Base-by-base conservation (phyloP, 2,888 invertebrate genomes). In the Falcaria lacertinaria region DNA sequence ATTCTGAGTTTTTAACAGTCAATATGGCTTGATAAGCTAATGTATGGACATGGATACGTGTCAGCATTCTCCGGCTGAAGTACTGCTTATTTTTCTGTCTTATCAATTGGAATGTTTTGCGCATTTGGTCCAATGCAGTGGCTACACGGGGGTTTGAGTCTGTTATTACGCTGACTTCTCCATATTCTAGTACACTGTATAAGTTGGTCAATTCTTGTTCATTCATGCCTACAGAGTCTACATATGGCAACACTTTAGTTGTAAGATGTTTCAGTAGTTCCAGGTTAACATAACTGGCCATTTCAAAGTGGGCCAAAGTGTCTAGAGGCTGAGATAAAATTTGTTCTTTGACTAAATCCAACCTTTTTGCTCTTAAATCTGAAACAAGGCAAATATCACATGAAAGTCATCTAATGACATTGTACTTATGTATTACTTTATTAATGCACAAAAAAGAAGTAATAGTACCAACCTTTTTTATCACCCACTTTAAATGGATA, bases 221-320 rank as follows among this genome's bases (percentile, higher is more conserved):
- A 66, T 96, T 96, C 95, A 96, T 96, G 2, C 96, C 96, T 2
- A 96, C 85, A 0, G 96, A 96, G 69, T 96, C 95, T 0, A 94
- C 91, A 64, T 91, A 93, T 0, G 95, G 94, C 48, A 96, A 83
- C 0, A 96, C 90, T 55, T 91, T 89, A 3, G 92, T 89, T 0
- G 92, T 90, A 0, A 96, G 76, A 37, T 94, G 92, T 42, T 90
- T 81, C 7, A 96, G 74, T 7, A 96, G 81, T 35, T 91, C 89
- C 41, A 93, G 86, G 66, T 96, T 96, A 0, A 94, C 93, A 62
- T 94, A 96, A 39, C 96, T 96, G 3, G 96, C 96, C 94, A 96
- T 94, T 77, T 96, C 96, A 71, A 96, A 96, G 71, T 96, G 96
- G 36, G 94, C 90, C 52, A 92, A 79, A 2, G 95, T 94, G 6